A percentile compares a stretch with the other conserved stretches of the same genome.
phyloP scores from a whole-genome alignment of 2,797 vertebrate genomes.

The Manis pentadactyla region DNA sequence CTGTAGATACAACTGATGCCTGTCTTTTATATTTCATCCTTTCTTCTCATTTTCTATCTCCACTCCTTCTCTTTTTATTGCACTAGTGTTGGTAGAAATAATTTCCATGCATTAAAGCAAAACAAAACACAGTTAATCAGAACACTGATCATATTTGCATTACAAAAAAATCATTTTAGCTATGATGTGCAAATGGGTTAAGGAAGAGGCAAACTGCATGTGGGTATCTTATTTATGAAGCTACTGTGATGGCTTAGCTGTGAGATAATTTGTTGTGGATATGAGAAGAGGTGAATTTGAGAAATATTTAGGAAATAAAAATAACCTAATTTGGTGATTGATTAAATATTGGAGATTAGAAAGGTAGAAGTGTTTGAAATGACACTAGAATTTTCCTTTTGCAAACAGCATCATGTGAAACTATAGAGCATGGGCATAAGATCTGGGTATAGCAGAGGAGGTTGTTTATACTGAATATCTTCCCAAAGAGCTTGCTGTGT shows the following conservation, averaged over 20 bases:
- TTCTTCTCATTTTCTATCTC: background rate
- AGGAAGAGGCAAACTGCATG: background rate
- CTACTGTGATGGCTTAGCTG: background rate
- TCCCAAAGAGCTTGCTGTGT: background rate
- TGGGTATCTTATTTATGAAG: background rate
- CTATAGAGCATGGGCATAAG: background rate
- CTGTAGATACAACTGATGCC: background rate
- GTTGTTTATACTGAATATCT: too few species aligned
- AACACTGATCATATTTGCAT: background rate
- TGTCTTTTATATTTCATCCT: background rate
- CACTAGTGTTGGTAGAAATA: background rate
- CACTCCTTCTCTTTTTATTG: background rate
- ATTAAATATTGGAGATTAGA: background rate
- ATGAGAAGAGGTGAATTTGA: background rate
- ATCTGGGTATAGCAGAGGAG: background rate
- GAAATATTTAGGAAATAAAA: background rate
- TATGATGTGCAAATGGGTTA: background rate
- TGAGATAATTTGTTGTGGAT: background rate
- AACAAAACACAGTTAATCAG: background rate
- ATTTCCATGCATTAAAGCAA: background rate
- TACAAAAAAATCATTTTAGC: background rate
- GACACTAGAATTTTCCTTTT: background rate
- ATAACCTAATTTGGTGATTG: background rate
- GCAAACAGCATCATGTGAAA: background rate
- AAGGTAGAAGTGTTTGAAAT: background rate